These are phyloP conservation scores for Mastomys natalensis DNA, from an alignment of 2,113 vertebrate genomes.

Conservation along the genomic window DNA sequence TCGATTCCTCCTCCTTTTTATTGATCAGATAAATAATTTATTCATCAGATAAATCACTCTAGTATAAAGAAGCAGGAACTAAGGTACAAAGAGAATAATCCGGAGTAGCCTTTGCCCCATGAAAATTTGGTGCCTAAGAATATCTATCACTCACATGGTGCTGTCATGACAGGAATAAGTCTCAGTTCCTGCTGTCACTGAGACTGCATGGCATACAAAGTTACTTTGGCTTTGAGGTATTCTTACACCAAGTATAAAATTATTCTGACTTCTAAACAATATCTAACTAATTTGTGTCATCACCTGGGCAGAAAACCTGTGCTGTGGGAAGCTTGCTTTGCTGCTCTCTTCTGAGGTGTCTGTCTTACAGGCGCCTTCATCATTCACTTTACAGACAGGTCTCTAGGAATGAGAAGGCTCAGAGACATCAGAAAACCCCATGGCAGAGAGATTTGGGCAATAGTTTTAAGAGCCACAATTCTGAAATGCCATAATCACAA, in stretches of 20 bases:
- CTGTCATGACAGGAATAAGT: background rate
- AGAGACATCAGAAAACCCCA: background rate
- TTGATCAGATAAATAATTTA: background rate
- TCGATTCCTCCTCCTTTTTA: background rate
- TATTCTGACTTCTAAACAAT: background rate
- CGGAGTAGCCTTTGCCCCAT: rapidly evolving
- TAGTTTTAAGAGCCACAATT: background rate
- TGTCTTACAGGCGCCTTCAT: background rate
- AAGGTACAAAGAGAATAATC: background rate
- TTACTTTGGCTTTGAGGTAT: slow-evolving; percentile 1
- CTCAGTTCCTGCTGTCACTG: background rate
- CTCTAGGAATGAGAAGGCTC: background rate
- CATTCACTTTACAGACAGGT: background rate
- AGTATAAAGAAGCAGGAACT: background rate
- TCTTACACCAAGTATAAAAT: background rate
- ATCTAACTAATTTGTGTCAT: background rate
- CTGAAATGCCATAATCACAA: background rate
- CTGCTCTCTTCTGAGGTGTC: background rate
- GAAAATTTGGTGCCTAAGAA: background rate
- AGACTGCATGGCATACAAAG: background rate
- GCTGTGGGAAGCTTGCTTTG: background rate
- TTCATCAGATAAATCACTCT: too few relatives aligned
- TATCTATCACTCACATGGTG: rapidly evolving
- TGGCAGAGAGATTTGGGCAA: background rate
- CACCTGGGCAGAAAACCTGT: background rate